Evolutionary conservation across 2,888 invertebrate genomes (phyloP), one percentile per base, ranked within the genome.

Genomic region (Apamea monoglypha): DNA sequence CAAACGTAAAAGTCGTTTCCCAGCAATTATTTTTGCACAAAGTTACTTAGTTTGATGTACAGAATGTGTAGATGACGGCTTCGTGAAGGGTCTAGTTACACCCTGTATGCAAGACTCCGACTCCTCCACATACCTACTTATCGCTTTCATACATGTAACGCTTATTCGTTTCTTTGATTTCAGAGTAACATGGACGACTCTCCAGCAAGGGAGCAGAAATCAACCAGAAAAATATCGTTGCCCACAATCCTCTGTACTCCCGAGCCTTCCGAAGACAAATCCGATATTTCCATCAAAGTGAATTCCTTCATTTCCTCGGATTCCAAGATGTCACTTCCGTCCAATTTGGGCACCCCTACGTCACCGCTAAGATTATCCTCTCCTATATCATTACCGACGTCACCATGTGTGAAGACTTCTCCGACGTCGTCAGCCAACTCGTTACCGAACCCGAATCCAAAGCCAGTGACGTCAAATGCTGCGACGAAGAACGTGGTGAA

Each of bases 211-310:
- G 92, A 94, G 74, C 89, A 91, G 73, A 84, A 91, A 25, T 84
- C 92, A 70, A 81, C 87, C 7, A 92, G 91, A 88, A 93, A 94
- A 87, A 95, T 96, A 89, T 91, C 95, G 78, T 87, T 96, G 66
- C 96, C 96, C 3, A 95, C 96, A 64, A 96, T 96, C 82, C 93
- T 96, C 16, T 95, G 95, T 81, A 94, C 96, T 56, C 91, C 94
- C 61, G 93, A 94, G 75, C 86, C 92, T 67, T 80, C 91, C 16
- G 92, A 93, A 36, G 91, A 87, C 56, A 84, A 91, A 70, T 87
- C 93, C 16, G 90, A 93, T 61, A 87, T 93, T 71, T 80, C 92
- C 56, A 81, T 90, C 8, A 92, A 92, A 87, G 78, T 90, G 0
- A 93, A 91, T 83, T 87, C 92, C 21, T 92, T 95, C 61, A 85